Base-by-base conservation (phyloP, 1,140 invertebrate genomes). In the Drosophila tristis region DNA sequence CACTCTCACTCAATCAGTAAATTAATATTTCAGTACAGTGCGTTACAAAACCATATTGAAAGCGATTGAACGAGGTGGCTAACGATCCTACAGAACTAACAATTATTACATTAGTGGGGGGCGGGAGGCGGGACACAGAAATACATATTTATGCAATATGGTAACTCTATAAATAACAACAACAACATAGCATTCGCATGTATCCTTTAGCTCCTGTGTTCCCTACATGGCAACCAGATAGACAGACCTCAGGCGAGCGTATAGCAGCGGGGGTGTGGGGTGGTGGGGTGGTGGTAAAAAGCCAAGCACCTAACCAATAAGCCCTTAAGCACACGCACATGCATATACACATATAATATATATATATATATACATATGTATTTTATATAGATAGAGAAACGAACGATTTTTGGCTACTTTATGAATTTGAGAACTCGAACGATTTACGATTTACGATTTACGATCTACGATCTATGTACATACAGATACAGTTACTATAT, bases 331-430 rank as follows among this genome's bases (percentile, higher is more conserved):
- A 11, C 35, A 35, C 31, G 9, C 31, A 35, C 31, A 11, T 35
- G 31, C 31, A 35, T 35, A 35, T 35, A 39, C 35, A 29, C 6
- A 29, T 29, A 70, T 67, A 67, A 70, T 67, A 67, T 49, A 49
- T 70, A 5, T 39, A 13, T 39, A 13, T 29, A 51, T 13, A 25
- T 23, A 23, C n/a, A 23, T 29, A 20, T 51, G 29, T 25, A 29
- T 51, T 23, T 13, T 26, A 15, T 13, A 59, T 74, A 72, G 55
- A 72, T 71, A 59, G 73, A 72, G 66, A 72, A 72, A 72, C 68
- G 68, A 72, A 73, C 70, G 70, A 74, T 74, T 74, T 74, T 56
- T 50, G 73, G 73, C 67, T 74, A 74, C 59, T 47, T 74, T 74
- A 39, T 39, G 35, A 8, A 53, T 43, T 23, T 51, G 26, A 70